Evolutionary conservation across 1,140 invertebrate genomes (phyloP).

Genomic region (Drosophila aff.): DNA sequence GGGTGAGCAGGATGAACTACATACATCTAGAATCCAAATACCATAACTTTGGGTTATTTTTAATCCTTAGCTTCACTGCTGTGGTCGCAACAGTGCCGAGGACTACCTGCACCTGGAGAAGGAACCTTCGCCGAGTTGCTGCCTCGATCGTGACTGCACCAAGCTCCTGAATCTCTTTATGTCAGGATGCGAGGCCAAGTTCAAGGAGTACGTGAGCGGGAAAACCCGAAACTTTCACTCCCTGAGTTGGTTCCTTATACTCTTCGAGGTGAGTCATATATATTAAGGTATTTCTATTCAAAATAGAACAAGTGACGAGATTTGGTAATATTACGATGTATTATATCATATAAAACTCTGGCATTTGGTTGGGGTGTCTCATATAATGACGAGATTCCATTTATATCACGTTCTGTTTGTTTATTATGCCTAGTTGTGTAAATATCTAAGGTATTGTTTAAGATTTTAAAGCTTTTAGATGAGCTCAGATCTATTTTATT

Average conservation of each 20-base stretch:
- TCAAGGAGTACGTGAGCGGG: constrained; percentile 60
- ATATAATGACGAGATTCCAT: background rate
- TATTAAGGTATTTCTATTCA: background rate
- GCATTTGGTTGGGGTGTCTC: background rate
- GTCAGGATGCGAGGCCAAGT: constrained; percentile 67
- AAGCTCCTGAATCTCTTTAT: constrained; percentile 64
- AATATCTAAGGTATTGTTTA: constrained; percentile 1
- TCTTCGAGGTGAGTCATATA: constrained; percentile 56
- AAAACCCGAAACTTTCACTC: constrained; percentile 71
- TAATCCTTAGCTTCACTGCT: constrained; percentile 65
- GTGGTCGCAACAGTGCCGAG: constrained; percentile 72
- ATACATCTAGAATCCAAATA: too few species aligned
- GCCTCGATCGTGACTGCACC: constrained; percentile 63
- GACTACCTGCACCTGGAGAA: constrained; percentile 71
- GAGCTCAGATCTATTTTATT: background rate
- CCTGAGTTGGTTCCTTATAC: constrained; percentile 72
- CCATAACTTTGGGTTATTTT: too few species aligned
- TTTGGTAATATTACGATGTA: constrained; percentile 4
- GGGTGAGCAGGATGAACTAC: constrained; percentile 49
- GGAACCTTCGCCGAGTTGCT: constrained; percentile 64
- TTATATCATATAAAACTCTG: background rate
- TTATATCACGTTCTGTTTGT: constrained; percentile 11
- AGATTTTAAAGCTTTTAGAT: background rate
- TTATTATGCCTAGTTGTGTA: constrained; percentile 2
- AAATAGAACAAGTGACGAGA: constrained; percentile 7